phyloP scores from a whole-genome alignment of 2,113 vertebrate genomes.

The Bubo bubo region DNA sequence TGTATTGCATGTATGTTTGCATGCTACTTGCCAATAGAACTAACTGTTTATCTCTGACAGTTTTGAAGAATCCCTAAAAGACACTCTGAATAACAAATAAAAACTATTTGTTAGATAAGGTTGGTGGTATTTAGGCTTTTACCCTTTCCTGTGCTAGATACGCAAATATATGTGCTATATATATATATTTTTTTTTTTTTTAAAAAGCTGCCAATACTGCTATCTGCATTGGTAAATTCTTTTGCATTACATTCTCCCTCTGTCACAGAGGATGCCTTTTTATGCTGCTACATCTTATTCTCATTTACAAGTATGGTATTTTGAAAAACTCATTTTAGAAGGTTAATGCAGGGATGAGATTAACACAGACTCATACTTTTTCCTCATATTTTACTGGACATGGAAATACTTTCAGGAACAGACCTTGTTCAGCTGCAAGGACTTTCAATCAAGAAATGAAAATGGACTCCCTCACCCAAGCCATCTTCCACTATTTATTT shows the following conservation, averaged over 20 bases:
- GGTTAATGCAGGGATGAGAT: background rate
- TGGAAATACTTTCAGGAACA: background rate
- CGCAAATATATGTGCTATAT: background rate
- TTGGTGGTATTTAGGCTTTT: background rate
- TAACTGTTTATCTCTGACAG: background rate
- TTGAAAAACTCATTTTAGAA: slow-evolving; percentile 15
- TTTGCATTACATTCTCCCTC: background rate
- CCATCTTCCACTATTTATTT: background rate
- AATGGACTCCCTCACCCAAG: background rate
- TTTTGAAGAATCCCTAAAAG: background rate
- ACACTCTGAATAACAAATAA: background rate
- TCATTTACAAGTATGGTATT: background rate
- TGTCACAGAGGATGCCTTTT: background rate
- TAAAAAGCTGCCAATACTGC: background rate
- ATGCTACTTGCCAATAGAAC: background rate
- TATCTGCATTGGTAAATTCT: background rate
- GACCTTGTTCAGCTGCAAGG: background rate
- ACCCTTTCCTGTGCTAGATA: background rate
- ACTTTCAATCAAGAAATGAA: background rate
- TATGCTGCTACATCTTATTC: background rate
- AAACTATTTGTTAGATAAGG: background rate
- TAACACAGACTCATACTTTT: background rate
- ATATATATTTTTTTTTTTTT: background rate
- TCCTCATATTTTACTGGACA: background rate
- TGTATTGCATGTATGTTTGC: background rate